Conservation (phyloP, 2,888 invertebrate species). For the Anthrax anthrax region DNA sequence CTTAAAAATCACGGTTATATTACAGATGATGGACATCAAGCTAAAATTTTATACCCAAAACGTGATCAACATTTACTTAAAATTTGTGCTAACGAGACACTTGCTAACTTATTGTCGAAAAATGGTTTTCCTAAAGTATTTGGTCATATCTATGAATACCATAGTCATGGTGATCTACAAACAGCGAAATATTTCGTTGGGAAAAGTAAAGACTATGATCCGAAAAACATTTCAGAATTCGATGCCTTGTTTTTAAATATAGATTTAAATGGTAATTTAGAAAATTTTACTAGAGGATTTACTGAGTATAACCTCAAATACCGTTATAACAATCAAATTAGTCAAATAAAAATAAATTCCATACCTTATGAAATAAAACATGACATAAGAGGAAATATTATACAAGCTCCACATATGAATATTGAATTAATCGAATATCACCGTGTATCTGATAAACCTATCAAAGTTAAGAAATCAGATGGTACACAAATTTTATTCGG, state of each 20-base stretch:
- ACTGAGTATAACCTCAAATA: conserved; percentile 1
- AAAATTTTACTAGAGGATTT: conserved; percentile 10
- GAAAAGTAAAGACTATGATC: too few species aligned
- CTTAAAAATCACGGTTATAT: too few species aligned
- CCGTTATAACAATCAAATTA: conserved; percentile 5
- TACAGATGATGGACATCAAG: too few species aligned
- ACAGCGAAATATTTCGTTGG: too few species aligned
- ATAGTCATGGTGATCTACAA: too few species aligned
- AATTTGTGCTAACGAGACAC: too few species aligned
- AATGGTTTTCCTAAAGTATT: too few species aligned
- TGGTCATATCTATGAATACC: too few species aligned
- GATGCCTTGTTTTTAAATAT: conserved; percentile 10
- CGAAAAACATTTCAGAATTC: too few species aligned
- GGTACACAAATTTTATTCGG: conserved; percentile 1
- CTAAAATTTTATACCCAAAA: too few species aligned
- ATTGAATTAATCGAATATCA: conserved; percentile 13
- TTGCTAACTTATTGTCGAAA: too few species aligned
- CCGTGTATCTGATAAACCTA: conserved; percentile 8
- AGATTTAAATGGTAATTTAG: conserved; percentile 13
- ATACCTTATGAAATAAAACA: conserved; percentile 6
- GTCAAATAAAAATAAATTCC: not conserved
- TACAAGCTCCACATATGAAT: conserved; percentile 12
- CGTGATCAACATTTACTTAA: too few species aligned
- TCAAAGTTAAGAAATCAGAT: conserved; percentile 1
- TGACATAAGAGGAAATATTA: conserved; percentile 13